Evolutionary conservation across 2,888 invertebrate species (phyloP), one percentile per base, ranked within the genome.

Genomic region (Diadromus collaris): DNA sequence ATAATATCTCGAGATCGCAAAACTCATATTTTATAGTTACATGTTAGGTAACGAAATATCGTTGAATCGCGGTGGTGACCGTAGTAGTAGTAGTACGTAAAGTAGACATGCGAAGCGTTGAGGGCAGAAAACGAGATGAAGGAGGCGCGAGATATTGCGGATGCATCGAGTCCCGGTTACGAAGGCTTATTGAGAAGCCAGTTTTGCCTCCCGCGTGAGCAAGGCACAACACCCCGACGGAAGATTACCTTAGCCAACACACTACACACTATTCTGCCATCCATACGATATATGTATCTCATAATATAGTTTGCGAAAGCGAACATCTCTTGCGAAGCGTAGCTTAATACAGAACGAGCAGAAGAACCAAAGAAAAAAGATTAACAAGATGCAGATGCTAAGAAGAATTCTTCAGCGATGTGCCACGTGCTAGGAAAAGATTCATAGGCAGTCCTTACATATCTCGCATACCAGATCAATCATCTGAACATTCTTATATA

Each of bases 1-100:
- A 79, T 83, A 83, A 83, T 73, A 78, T 76, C 72, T 77, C 76
- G 80, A 74, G 63, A 76, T 74, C 79, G 76, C 69, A 69, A 34
- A 60, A 60, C 60, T 34, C n/a, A 27, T 56, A 56, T 56, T n/a
- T 29, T 29, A 56, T 29, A 4, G 56, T 29, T 56, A 56, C 27
- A 56, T 27, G 29, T 56, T 56, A n/a, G 56, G 27, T 27, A 34
- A 60, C 60, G 19, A 34, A 34, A 9, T 19, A 34, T 19, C 60
- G 21, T 19, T 32, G 32, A 21, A 34, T 32, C 34, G 60, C 60
- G 29, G 56, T 56, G 16, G 27, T 48, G 48, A n/a, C n/a, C n/a
- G n/a, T 41, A 48, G 48, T 7, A 48, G 48, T 21, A 48, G 21
- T 2, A 9, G 48, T 48, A 54, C 27, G 19, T 4, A 34, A 34